Percentiles rank a stretch among this genome's conserved stretches.
phyloP scores from a whole-genome alignment of 2,113 vertebrate species.

The Lophochroa leadbeateri region DNA sequence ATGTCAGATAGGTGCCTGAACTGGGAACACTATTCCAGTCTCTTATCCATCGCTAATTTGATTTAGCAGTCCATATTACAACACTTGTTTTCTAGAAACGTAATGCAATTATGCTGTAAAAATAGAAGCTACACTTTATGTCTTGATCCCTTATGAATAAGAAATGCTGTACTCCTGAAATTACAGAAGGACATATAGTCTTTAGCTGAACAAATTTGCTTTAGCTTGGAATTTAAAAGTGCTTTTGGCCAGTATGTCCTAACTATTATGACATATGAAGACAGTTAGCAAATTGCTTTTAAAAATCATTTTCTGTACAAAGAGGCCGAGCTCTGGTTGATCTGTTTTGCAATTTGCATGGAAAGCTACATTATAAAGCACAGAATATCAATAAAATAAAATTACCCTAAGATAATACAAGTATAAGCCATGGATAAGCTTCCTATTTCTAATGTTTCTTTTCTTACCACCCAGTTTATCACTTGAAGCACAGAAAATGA shows the following conservation, averaged over 20 bases:
- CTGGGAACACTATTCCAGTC: not conserved
- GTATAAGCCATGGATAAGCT: not conserved
- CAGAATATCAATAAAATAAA: not conserved
- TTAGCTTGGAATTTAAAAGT: not conserved
- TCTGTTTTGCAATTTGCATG: not conserved
- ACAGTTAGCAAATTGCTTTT: not conserved
- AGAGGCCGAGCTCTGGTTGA: not conserved
- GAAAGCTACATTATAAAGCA: not conserved
- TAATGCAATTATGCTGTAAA: not conserved
- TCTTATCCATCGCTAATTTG: not conserved
- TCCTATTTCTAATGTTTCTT: not conserved
- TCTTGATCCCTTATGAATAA: not conserved
- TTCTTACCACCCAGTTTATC: not conserved
- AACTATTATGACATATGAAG: not conserved
- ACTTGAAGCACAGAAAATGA: not conserved
- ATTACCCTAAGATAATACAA: not conserved
- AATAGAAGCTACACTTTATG: not conserved
- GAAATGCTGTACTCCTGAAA: not conserved
- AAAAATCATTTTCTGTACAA: not conserved
- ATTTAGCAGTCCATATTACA: not conserved
- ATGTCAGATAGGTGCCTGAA: not conserved
- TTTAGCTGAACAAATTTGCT: not conserved
- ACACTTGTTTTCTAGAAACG: not conserved
- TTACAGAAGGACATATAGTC: not conserved
- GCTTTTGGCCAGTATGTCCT: not conserved